phyloP scores from a whole-genome alignment of 2,113 vertebrate species.

The Uria lomvia region DNA sequence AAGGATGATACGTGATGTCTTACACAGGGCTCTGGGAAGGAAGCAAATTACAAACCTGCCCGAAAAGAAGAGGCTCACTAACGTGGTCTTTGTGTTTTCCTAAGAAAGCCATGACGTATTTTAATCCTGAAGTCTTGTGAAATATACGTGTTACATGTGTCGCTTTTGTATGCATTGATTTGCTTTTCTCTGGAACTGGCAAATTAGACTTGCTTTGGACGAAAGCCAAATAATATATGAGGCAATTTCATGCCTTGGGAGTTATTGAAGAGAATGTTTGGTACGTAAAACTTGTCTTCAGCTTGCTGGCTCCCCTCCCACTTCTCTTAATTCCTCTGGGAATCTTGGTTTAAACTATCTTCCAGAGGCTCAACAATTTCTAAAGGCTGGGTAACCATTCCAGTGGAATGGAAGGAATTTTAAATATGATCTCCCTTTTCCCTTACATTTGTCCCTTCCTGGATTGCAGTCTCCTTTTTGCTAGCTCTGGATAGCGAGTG shows the following conservation, averaged over 20 bases:
- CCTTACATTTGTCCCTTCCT: background rate
- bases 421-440: background rate
- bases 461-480: background rate
- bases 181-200: constrained; percentile 3
- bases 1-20: background rate
- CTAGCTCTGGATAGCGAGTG: background rate
- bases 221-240: constrained; percentile 21
- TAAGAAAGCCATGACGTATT: background rate
- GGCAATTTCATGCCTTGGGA: constrained; percentile 51
- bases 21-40: background rate
- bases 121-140: background rate
- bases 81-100: background rate
- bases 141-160: background rate
- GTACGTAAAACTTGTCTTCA: background rate
- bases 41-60: background rate
- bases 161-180: background rate
- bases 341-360: background rate
- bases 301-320: background rate
- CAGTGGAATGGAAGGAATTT: constrained; percentile 39
- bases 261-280: constrained; percentile 23
- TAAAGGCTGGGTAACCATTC: background rate
- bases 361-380: background rate
- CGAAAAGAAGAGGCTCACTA: background rate
- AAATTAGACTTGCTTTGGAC: constrained; percentile 33
- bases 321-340: constrained; percentile 35